Evolutionary conservation across 1,140 invertebrate genomes (phyloP).

Genomic region (Brachionus plicatilis): DNA sequence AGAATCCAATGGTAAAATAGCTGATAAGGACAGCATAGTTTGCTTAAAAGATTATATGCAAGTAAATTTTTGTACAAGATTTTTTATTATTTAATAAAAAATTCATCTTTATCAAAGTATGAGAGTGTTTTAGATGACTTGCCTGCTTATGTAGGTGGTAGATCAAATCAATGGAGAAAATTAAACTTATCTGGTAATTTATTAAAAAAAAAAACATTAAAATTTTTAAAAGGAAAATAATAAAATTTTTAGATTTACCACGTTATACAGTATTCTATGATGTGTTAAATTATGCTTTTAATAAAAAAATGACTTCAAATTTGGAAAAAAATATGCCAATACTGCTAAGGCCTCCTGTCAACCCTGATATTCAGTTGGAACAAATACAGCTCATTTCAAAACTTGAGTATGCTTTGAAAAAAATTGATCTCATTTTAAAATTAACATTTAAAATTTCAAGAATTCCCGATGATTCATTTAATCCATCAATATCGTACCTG

Average conservation of each 20-base stretch:
- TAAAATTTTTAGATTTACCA: constrained; percentile 47
- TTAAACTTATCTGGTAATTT: constrained; percentile 12
- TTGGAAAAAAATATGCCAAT: constrained; percentile 47
- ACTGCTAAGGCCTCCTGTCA: constrained; percentile 48
- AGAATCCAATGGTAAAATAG: constrained; percentile 46
- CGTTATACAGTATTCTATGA: constrained; percentile 54
- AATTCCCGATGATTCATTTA: constrained; percentile 42
- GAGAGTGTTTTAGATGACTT: constrained; percentile 13
- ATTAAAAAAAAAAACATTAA: neutral
- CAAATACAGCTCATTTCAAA: constrained; percentile 51
- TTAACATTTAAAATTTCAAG: constrained; percentile 39
- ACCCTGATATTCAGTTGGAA: constrained; percentile 49
- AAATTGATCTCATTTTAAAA: neutral
- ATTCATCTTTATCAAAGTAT: neutral
- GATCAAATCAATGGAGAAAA: constrained; percentile 15
- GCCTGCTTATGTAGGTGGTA: constrained; percentile 20
- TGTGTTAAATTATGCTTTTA: constrained; percentile 52
- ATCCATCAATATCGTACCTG: constrained; percentile 41
- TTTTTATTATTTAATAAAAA: neutral
- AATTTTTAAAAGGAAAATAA: neutral
- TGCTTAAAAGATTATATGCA: constrained; percentile 57
- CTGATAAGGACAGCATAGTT: constrained; percentile 53
- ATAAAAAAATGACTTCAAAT: constrained; percentile 47
- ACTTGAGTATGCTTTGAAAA: constrained; percentile 45
- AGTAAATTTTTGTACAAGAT: constrained; percentile 42